Evolutionary conservation across 2,888 invertebrate species (phyloP), one percentile per base, ranked within the genome.

Genomic region (Amblyjoppa fuscipennis): DNA sequence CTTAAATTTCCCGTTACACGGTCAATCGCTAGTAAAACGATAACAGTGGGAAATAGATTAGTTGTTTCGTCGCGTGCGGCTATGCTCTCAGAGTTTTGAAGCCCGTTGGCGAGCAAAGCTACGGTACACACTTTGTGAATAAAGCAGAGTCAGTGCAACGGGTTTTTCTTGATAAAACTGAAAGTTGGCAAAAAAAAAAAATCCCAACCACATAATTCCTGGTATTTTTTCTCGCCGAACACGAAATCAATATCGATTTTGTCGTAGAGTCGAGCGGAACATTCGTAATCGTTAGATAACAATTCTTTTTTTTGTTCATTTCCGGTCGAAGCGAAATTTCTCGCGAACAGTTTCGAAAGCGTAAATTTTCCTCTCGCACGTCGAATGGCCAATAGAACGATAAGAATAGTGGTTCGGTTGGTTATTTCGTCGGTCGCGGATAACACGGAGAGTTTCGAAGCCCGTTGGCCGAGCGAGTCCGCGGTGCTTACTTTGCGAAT

Each of bases 121-220:
- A 16, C 34, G 34, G 25, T 64, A n/a, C 31, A 16, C 28, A 28
- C 61, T 6, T 64, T 31, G 61, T 31, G 61, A 64, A 68, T n/a
- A 11, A 41, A 41, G 68, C 13, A 31, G 51, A 68, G 41, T 2
- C 77, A 53, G 68, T 83, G 80, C 59, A 70, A 73, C 70, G 38
- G 68, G 68, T 86, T 41, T 41, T 41, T 41, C 41, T 41, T 2
- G 41, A 41, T 41, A 41, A 41, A 41, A 41, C 11, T 41, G 41
- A 41, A 41, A 9, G 11, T 41, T 2, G 41, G 9, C 1, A 9
- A 7, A 38, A 38, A 41, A 9, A 9, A 41, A 2, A 11, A 9
- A 41, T 11, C 11, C 2, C 11, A 41, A 9, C 6, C 51, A 1
- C n/a, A 51, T 51, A 51, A 51, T 51, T 51, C 2, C 6, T n/a